Base-by-base conservation (phyloP, 2,113 vertebrate genomes). In the Cygnus atratus region DNA sequence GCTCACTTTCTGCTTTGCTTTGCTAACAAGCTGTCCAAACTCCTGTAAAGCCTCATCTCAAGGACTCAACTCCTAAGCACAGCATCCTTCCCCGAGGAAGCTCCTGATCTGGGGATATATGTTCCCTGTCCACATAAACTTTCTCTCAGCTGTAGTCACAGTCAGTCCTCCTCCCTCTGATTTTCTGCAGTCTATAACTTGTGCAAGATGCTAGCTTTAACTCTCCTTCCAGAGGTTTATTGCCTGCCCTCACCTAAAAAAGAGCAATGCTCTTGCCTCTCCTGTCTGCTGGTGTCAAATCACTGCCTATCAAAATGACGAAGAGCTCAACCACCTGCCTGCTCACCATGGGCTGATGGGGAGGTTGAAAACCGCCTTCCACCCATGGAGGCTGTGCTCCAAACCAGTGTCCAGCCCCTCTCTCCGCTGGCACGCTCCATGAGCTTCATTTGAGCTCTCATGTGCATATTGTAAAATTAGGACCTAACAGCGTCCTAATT, bases 11-110 rank as follows among this genome's bases (percentile, higher is more conserved):
- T 57, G 50, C 20, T 86, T 70, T 79, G 76, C 77, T 80, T 73
- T 74, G 79, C 88, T 94, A 93, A 88, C 88, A 94, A 96, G 86
- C 85, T 95, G 90, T 37, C 68, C 24, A 35, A 95, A 74, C 88
- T 88, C 85, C 76, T 86, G 76, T n/a, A 88, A 93, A 93, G 31
- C 37, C 63, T 92, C 55, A 10, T 11, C 3, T 10, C 44, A 84
- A 73, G 65, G 28, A 88, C 88, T 74, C 73, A 59, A 5, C 79
- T 93, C 75, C 75, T 43, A 54, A 92, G 66, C 75, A 58, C 67
- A 54, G 48, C 59, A 83, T 76, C 74, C 33, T 74, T 92, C 55
- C 50, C 35, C 0, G 1, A 70, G 67, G 76, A 77, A 3, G 6
- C 28, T 77, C 50, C 61, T 71, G 59, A 59, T 79, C 44, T 62